Percentiles rank a stretch among this genome's conserved stretches.
These are phyloP conservation scores for Fragum sueziense DNA, from an alignment of 2,888 invertebrate genomes.

Conservation along the genomic window DNA sequence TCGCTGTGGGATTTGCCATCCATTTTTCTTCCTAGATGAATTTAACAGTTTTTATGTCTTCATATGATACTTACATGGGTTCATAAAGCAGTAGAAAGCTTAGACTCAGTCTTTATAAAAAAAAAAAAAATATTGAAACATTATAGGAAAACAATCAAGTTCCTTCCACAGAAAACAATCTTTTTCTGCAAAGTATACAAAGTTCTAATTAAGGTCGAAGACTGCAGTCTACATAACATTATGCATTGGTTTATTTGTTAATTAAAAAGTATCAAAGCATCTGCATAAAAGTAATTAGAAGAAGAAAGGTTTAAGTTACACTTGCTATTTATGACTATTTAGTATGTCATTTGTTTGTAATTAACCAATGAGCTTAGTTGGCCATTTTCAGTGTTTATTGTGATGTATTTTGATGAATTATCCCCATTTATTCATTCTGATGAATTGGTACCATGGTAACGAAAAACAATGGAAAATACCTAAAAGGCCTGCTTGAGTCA, in stretches of 20 bases:
- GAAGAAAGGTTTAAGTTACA: background rate
- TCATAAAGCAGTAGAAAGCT: too few species aligned
- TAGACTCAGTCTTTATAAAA: too few species aligned
- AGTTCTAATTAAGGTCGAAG: background rate
- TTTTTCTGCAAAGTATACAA: background rate
- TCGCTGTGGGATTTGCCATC: conserved; percentile 13
- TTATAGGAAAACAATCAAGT: background rate
- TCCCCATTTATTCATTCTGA: conserved; percentile 4
- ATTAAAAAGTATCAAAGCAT: too few species aligned
- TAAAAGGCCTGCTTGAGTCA: too few species aligned
- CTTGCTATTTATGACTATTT: background rate
- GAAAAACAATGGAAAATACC: background rate
- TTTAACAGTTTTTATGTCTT: background rate
- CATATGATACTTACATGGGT: background rate
- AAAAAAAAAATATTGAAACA: background rate
- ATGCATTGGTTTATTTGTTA: background rate
- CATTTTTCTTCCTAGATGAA: background rate
- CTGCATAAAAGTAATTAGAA: too few species aligned
- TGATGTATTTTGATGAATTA: conserved; percentile 12
- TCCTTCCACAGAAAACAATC: background rate
- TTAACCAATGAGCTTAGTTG: conserved; percentile 3
- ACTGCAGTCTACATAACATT: background rate
- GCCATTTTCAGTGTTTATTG: background rate
- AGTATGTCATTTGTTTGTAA: background rate
- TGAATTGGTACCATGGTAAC: conserved; percentile 7